Evolutionary conservation across 2,113 vertebrate genomes (phyloP), one percentile per base, ranked within the genome.

Genomic region (Aptenodytes forsteri): DNA sequence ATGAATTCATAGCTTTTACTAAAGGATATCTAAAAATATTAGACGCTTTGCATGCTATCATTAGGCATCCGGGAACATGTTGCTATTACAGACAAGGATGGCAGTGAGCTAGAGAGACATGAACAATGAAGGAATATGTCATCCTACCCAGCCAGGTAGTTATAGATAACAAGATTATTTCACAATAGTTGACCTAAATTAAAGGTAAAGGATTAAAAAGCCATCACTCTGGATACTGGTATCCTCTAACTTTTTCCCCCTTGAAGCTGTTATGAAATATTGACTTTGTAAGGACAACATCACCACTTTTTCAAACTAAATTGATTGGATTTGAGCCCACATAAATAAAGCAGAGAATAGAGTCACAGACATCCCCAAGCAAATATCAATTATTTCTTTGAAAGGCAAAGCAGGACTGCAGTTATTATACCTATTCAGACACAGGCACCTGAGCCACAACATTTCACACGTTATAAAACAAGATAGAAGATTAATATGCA

Each of bases 1-100:
- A 95, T 90, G 72, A 96, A 96, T 95, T 97, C 75, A 81, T 44
- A 75, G 94, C 83, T 93, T 95, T 79, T 76, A 58, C 23, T 79
- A 54, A 76, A 77, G 42, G 25, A 75, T 64, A 77, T 7, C 36
- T 65, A 19, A 82, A 95, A 90, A 87, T 50, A 81, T 83, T 54
- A 70, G 62, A 30, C 72, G 11, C 49, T 90, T 70, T 50, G 16
- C 44, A 13, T 16, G 21, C 72, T 79, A 34, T 42, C 66, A 36
- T n/a, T 40, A 32, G 56, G 32, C 55, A 64, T 25, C 25, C 19
- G 1, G 67, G 75, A 81, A 72, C 52, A 58, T 0, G 3, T 16
- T 64, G 54, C 16, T 87, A 14, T 81, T 67, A 14, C 42, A 79
- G 81, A 78, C n/a, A 18, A 55, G 46, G 64, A 66, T 40, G 13